phyloP scores from a whole-genome alignment of 2,113 vertebrate genomes.

The Marcusenius ussheri region DNA sequence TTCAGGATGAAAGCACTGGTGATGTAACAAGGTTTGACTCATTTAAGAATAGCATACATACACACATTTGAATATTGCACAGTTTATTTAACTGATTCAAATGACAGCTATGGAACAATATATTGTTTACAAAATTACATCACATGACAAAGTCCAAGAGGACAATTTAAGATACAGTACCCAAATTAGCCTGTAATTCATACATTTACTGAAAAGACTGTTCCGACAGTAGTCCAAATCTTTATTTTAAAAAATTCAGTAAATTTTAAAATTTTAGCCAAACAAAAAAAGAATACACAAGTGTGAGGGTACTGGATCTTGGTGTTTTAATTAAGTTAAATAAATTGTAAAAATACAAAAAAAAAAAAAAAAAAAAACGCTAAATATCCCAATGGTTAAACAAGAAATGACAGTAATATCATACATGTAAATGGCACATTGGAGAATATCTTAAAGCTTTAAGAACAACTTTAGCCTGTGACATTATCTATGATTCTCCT shows the following conservation, averaged over 20 bases:
- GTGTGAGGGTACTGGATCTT: neutral
- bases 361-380: neutral
- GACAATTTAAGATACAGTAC: slow-evolving; percentile 22
- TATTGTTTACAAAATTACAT: neutral
- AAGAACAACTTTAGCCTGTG: neutral
- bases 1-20: neutral
- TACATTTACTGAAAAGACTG: neutral
- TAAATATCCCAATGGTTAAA: neutral
- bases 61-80: slow-evolving; percentile 8
- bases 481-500: neutral
- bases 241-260: neutral
- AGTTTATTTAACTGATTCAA: slow-evolving; percentile 5
- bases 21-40: neutral
- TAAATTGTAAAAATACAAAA: neutral
- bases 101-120: neutral
- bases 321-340: neutral
- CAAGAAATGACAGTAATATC: neutral
- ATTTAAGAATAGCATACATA: slow-evolving; percentile 11
- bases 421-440: neutral
- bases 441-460: neutral
- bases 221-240: neutral
- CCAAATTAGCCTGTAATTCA: neutral
- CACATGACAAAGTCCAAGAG: neutral
- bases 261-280: neutral
- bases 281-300: neutral